These are phyloP conservation scores for Diloba caeruleocephala DNA, from an alignment of 2,888 invertebrate genomes.

Conservation along the genomic window DNA sequence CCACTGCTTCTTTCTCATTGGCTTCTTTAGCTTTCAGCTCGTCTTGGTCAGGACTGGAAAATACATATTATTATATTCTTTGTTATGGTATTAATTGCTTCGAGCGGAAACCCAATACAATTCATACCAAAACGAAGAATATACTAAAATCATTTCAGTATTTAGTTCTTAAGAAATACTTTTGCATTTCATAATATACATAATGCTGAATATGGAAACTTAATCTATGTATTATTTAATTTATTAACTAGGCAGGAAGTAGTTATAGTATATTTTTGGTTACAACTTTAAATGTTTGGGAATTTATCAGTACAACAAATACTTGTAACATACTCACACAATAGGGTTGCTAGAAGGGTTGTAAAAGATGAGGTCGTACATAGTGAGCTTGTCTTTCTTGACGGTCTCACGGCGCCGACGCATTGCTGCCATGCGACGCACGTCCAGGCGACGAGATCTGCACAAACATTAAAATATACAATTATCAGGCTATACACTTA, in stretches of 20 bases:
- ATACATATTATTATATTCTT: neutral
- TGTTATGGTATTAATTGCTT: no score
- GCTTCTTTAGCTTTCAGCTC: constrained; percentile 74
- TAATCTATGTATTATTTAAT: no score
- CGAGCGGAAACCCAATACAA: no score
- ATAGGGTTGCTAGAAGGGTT: constrained; percentile 95
- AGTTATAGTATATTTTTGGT: no score
- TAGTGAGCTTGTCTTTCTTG: constrained; percentile 91
- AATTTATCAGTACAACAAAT: neutral
- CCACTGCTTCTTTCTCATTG: constrained; percentile 68
- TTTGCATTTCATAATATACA: no score
- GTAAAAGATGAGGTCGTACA: constrained; percentile 97
- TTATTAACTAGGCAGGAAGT: no score
- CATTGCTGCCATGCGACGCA: constrained; percentile 72
- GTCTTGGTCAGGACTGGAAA: constrained; percentile 75
- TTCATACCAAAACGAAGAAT: no score
- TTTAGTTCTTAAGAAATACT: no score
- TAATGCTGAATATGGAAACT: no score
- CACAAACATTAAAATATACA: neutral
- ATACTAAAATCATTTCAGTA: no score
- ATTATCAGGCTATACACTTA: no score
- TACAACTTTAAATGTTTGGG: no score
- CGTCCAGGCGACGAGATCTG: constrained; percentile 74
- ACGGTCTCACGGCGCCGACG: constrained; percentile 70
- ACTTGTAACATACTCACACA: constrained; percentile 84